Conservation (phyloP, 2,113 vertebrate species). For the Nerophis lumbriciformis region DNA sequence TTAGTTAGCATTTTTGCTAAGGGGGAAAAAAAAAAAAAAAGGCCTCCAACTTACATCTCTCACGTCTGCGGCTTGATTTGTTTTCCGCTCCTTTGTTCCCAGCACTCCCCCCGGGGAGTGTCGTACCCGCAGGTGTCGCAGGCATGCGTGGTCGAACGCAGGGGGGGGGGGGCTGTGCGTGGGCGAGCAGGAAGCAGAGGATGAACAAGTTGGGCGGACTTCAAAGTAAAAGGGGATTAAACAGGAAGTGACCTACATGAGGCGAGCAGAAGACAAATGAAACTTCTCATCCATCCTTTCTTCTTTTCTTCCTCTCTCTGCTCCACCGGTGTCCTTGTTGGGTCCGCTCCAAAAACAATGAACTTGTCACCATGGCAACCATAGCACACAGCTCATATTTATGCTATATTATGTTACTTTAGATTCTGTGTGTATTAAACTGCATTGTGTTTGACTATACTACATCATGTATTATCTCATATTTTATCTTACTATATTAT, state of each 20-base stretch:
- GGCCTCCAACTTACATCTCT: too few relatives aligned
- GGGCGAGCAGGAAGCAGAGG: conserved; percentile 1
- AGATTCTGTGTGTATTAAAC: too few relatives aligned
- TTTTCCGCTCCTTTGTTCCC: conserved; percentile 14
- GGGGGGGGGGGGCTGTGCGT: background rate
- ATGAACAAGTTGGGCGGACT: conserved; percentile 32
- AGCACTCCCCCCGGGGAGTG: conserved; percentile 25
- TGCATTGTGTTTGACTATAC: too few relatives aligned
- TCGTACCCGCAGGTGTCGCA: conserved; percentile 34
- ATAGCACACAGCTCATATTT: too few relatives aligned
- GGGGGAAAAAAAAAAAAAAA: too few relatives aligned
- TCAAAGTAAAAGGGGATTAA: conserved; percentile 41
- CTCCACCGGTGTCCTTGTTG: background rate
- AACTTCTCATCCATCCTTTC: background rate
- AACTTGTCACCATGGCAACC: background rate
- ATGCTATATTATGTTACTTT: too few relatives aligned
- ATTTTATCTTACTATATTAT: too few relatives aligned
- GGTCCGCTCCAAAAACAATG: background rate
- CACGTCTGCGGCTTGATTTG: too few relatives aligned
- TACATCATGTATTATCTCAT: too few relatives aligned
- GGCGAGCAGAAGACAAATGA: background rate
- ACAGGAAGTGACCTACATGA: conserved; percentile 9
- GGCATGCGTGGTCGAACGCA: conserved; percentile 29
- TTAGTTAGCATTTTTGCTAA: too few relatives aligned
- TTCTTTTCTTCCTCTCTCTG: background rate